Evolutionary conservation across 2,797 vertebrate genomes (phyloP).

Genomic region (Tragelaphus oryx): DNA sequence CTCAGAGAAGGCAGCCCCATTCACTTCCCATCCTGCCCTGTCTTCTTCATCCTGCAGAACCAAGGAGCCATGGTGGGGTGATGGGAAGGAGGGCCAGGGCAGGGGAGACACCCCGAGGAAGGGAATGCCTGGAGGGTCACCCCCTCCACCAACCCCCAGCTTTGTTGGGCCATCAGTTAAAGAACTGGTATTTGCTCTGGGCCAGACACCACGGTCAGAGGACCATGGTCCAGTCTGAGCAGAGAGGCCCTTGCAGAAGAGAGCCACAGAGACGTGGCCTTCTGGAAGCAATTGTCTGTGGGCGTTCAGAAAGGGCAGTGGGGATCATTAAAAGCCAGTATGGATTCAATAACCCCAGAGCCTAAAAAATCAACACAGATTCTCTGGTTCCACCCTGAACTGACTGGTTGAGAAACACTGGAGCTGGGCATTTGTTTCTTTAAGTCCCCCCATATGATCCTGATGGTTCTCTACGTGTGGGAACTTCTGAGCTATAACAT

Average conservation of each 20-base stretch:
- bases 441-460: not conserved
- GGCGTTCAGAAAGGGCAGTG: not conserved
- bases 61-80: not conserved
- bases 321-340: not conserved
- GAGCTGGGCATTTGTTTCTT: not conserved
- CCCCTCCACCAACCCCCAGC: not conserved
- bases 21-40: not conserved
- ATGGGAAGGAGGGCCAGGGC: not conserved
- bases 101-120: not conserved
- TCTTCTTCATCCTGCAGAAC: not conserved
- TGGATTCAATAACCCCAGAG: not conserved
- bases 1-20: not conserved
- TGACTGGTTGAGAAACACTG: not conserved
- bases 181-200: not conserved
- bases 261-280: not conserved
- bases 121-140: not conserved
- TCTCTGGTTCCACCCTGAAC: not conserved
- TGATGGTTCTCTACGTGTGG: not conserved
- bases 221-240: not conserved
- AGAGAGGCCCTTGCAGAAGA: not conserved
- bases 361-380: not conserved
- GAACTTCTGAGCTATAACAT: not conserved
- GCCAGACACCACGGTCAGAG: not conserved
- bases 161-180: not conserved
- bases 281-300: conserved; percentile 40